These are phyloP conservation scores for Ceryle rudis DNA, from an alignment of 2,797 vertebrate species.

Conservation along the genomic window DNA sequence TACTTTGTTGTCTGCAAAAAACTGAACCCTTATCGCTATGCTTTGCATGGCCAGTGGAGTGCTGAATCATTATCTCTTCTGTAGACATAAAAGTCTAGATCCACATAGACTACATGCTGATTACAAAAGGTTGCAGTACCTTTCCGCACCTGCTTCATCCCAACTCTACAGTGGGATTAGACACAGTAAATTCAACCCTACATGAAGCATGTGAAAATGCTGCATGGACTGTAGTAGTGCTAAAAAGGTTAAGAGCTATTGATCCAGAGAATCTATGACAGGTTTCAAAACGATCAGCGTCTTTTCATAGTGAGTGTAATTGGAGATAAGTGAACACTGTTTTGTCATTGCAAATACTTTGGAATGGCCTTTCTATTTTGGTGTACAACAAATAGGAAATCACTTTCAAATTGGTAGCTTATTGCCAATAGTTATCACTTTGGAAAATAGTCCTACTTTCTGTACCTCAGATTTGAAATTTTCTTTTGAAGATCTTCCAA, in stretches of 20 bases:
- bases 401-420: not conserved
- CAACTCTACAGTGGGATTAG: not conserved
- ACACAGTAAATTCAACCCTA: not conserved
- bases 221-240: too few relatives aligned
- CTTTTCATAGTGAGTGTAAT: not conserved
- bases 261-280: not conserved
- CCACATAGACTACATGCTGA: not conserved
- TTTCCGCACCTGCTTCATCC: not conserved
- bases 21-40: not conserved
- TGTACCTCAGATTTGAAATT: not conserved
- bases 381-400: not conserved
- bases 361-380: not conserved
- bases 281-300: not conserved
- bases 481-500: not conserved
- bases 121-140: not conserved
- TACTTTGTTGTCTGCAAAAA: not conserved
- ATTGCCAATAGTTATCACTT: not conserved
- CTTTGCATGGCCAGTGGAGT: not conserved
- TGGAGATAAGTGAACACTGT: not conserved
- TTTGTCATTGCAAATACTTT: not conserved
- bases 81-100: not conserved
- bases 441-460: not conserved
- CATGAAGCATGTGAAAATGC: not conserved
- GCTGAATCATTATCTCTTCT: not conserved
- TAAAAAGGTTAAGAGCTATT: not conserved